Percentiles rank a stretch among this genome's conserved stretches.
phyloP scores from a whole-genome alignment of 2,888 invertebrate species.

The Poecilobothrus nobilitatus region DNA sequence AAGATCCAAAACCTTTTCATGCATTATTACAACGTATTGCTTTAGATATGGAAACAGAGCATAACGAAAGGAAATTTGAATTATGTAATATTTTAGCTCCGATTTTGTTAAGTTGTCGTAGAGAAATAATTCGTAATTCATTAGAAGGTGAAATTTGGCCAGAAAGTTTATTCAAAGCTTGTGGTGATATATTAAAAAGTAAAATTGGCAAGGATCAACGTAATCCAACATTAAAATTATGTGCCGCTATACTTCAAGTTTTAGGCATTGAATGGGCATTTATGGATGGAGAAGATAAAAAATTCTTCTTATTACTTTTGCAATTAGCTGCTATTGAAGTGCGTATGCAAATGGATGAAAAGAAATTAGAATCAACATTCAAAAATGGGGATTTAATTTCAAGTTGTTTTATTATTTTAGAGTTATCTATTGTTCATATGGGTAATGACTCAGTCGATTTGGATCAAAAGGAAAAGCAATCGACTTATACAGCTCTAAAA shows the following conservation, averaged over 20 bases:
- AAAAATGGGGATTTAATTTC: slow-evolving; percentile 70
- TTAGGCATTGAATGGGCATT: slow-evolving; percentile 80
- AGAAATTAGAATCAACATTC: slow-evolving; percentile 69
- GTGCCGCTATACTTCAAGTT: slow-evolving; percentile 69
- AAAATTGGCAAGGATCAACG: slow-evolving; percentile 81
- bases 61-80: slow-evolving; percentile 83
- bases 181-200: slow-evolving; percentile 75
- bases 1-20: slow-evolving; percentile 70
- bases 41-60: slow-evolving; percentile 79
- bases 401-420: slow-evolving; percentile 73
- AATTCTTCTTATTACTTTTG: slow-evolving; percentile 73
- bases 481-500: slow-evolving; percentile 79
- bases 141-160: slow-evolving; percentile 72
- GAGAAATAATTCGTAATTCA: slow-evolving; percentile 54
- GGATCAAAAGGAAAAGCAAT: slow-evolving; percentile 84
- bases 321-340: slow-evolving; percentile 88
- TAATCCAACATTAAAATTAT: slow-evolving; percentile 77
- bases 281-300: slow-evolving; percentile 62
- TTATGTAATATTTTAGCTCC: slow-evolving; percentile 71
- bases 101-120: slow-evolving; percentile 63
- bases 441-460: slow-evolving; percentile 72
- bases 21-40: slow-evolving; percentile 73
- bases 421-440: slow-evolving; percentile 70
- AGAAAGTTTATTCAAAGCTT: slow-evolving; percentile 67
- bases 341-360: slow-evolving; percentile 86